phyloP scores from a whole-genome alignment of 2,797 vertebrate species.

The Halcyon leucocephala region DNA sequence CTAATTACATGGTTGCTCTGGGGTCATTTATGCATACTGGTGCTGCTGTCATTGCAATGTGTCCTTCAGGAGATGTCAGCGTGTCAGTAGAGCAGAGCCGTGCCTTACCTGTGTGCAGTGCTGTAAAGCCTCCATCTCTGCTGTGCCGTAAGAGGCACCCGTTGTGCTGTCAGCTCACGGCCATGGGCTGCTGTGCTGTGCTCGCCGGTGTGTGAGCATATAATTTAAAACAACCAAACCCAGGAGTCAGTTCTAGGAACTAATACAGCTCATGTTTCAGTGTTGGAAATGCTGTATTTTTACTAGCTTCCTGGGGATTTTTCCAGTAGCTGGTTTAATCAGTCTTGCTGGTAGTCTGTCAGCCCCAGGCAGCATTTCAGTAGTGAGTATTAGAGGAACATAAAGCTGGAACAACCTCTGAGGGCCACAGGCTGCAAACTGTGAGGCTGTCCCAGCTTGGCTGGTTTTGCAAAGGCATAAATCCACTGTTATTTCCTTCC shows the following conservation, averaged over 20 bases:
- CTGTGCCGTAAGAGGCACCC: background rate
- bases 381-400: background rate
- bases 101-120: background rate
- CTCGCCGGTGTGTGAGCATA: accelerated
- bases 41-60: background rate
- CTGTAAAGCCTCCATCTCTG: background rate
- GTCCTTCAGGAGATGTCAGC: background rate
- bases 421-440: background rate
- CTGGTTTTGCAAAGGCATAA: background rate
- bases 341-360: background rate
- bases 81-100: accelerated
- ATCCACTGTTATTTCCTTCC: background rate
- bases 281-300: background rate
- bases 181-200: background rate
- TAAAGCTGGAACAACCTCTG: background rate
- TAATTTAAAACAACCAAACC: background rate
- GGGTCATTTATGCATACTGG: background rate
- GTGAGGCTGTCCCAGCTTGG: background rate
- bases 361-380: background rate
- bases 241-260: background rate
- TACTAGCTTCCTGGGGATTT: background rate
- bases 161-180: accelerated
- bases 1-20: background rate
- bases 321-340: conserved; percentile 15
- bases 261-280: background rate